A percentile compares a stretch with the other conserved stretches of the same genome.
Evolutionary conservation across 2,113 vertebrate genomes (phyloP).

Genomic region (Gymnobelideus leadbeateri): DNA sequence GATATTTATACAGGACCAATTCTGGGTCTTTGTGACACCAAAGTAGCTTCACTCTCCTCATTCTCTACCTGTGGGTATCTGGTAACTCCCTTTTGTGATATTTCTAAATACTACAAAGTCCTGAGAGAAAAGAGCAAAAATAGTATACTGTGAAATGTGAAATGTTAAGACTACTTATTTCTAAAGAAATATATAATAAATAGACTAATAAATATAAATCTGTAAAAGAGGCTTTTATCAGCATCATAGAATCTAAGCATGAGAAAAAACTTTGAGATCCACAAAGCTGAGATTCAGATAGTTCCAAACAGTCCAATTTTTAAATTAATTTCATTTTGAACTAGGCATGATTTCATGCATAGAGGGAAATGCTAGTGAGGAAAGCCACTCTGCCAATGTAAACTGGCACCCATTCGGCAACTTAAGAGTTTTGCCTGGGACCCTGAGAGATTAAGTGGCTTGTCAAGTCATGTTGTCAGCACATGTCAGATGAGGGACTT

Average conservation of each 20-base stretch:
- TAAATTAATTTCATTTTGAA: background rate
- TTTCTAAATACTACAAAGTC: too few species aligned
- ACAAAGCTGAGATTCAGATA: background rate
- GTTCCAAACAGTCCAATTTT: background rate
- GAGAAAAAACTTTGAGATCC: background rate
- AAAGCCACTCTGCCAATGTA: background rate
- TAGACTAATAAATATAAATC: background rate
- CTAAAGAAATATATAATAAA: background rate
- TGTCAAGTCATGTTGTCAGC: background rate
- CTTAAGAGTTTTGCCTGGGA: too few species aligned
- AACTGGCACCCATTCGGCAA: too few species aligned
- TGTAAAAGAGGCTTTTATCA: background rate
- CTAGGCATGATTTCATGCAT: background rate
- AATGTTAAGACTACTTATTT: too few species aligned
- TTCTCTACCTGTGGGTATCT: too few species aligned
- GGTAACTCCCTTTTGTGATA: too few species aligned
- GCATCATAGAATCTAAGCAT: background rate
- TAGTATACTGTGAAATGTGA: too few species aligned
- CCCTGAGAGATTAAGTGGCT: background rate
- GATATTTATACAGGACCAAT: too few species aligned
- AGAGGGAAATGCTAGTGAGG: background rate
- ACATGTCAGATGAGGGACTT: background rate
- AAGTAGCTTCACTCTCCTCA: too few species aligned
- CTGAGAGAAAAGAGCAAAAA: too few species aligned
- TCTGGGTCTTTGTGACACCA: too few species aligned